phyloP scores from a whole-genome alignment of 2,797 vertebrate genomes.

The Mus minutoides region DNA sequence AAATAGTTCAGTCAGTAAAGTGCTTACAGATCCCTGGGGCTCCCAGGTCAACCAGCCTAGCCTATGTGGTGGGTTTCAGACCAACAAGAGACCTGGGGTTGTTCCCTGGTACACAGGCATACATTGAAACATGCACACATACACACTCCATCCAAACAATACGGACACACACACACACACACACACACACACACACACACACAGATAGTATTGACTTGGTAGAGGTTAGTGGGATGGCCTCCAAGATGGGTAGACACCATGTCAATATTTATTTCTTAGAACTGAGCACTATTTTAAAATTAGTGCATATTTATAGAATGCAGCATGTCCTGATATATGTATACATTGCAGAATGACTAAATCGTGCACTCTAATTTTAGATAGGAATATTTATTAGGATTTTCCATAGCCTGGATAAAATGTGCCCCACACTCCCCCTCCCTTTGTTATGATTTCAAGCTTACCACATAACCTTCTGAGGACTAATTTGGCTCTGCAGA shows the following conservation, averaged over 20 bases:
- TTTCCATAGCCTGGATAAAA: constrained; percentile 52
- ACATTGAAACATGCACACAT: not conserved
- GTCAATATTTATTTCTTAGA: constrained; percentile 18
- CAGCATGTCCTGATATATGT: constrained; percentile 38
- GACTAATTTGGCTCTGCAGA: constrained; percentile 58
- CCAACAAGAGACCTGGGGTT: not conserved
- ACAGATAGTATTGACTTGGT: not conserved
- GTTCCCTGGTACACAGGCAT: not conserved
- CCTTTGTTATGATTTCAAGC: constrained; percentile 40
- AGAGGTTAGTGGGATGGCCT: not conserved
- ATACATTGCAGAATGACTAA: constrained; percentile 10
- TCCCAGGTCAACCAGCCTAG: not conserved
- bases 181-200: not conserved
- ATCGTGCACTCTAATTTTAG: constrained; percentile 6
- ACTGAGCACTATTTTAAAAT: not conserved
- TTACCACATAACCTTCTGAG: not conserved
- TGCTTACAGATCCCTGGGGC: not conserved
- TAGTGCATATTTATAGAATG: constrained; percentile 6
- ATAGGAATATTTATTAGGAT: constrained; percentile 36
- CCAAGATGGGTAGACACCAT: not conserved
- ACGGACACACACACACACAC: not conserved
- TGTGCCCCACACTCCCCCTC: not conserved
- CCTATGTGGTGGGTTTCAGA: not conserved
- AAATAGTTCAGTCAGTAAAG: not conserved
- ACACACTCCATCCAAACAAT: not conserved